Evolutionary conservation across 2,113 vertebrate species (phyloP).

Genomic region (Cettia cetti): DNA sequence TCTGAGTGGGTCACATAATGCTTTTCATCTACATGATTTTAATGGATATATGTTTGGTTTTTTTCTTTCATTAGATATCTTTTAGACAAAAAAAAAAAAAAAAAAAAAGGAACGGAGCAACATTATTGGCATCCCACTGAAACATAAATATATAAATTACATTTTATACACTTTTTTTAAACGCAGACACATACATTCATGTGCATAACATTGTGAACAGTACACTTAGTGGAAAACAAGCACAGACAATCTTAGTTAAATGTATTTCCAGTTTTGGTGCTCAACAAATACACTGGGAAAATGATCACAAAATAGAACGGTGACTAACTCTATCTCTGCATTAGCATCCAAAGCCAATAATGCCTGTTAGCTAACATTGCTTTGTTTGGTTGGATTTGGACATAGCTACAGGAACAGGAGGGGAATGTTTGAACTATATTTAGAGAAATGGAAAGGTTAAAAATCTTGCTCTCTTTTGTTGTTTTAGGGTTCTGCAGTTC

Average conservation of each 20-base stretch:
- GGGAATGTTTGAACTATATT: constrained; percentile 26
- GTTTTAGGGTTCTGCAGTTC: constrained; percentile 14
- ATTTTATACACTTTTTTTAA: constrained; percentile 64
- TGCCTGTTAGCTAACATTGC: constrained; percentile 31
- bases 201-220: constrained; percentile 59
- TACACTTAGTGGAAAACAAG: constrained; percentile 61
- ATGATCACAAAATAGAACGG: constrained; percentile 51
- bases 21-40: constrained; percentile 54
- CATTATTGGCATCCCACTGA: constrained; percentile 54
- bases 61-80: constrained; percentile 42
- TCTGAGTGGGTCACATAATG: constrained; percentile 57
- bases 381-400: constrained; percentile 33
- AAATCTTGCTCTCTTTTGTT: background rate
- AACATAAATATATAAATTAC: constrained; percentile 72
- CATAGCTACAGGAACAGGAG: background rate
- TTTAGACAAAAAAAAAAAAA: constrained; percentile 22
- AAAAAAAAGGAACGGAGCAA: constrained; percentile 36
- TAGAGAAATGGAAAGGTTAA: constrained; percentile 41
- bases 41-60: constrained; percentile 42
- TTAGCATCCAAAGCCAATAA: constrained; percentile 45
- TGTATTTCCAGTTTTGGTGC: constrained; percentile 61
- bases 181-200: constrained; percentile 69
- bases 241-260: constrained; percentile 63
- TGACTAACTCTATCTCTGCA: constrained; percentile 41
- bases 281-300: constrained; percentile 55